Base-by-base conservation (phyloP, 1,140 invertebrate genomes). In the Carposina sasakii region DNA sequence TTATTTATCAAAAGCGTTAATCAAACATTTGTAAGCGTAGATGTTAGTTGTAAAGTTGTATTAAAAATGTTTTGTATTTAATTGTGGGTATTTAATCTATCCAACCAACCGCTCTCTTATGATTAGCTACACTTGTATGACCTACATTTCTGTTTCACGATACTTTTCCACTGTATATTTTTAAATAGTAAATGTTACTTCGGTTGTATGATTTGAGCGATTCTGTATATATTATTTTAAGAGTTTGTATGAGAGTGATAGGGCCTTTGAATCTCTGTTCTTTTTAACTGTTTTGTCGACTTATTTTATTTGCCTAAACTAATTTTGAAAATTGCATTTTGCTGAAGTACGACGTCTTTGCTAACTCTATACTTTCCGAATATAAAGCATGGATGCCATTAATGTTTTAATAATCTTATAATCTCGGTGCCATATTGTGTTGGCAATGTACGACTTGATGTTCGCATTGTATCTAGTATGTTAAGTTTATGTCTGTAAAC, bases 141-240 rank as follows among this genome's bases (percentile, higher is more conserved):
- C 63, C 66, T 81, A 65, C 62, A 67, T 68, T 63, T 68, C n/a
- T n/a, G n/a, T n/a, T n/a, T n/a, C n/a, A n/a, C n/a, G n/a, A n/a
- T n/a, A n/a, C n/a, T n/a, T n/a, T n/a, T n/a, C n/a, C n/a, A n/a
- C n/a, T n/a, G n/a, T n/a, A n/a, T n/a, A n/a, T n/a, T n/a, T n/a
- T n/a, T n/a, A n/a, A n/a, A n/a, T n/a, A n/a, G n/a, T 57, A 50
- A 63, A 56, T 68, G 60, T 71, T 59, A 57, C 61, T 71, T 74
- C 78, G 62, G 61, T 68, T 79, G 79, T 76, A 77, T 77, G 75
- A 61, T 71, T 83, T 71, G 71, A 71, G 63, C 58, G 73, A n/a
- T 68, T 79, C 67, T 83, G 77, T 83, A 83, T 54, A 83, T 83
- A 83, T 83, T 79, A 72, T 77, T 83, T 81, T 81, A 81, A 75